Base-by-base conservation (phyloP, 2,113 vertebrate species). In the Rhineura floridana region DNA sequence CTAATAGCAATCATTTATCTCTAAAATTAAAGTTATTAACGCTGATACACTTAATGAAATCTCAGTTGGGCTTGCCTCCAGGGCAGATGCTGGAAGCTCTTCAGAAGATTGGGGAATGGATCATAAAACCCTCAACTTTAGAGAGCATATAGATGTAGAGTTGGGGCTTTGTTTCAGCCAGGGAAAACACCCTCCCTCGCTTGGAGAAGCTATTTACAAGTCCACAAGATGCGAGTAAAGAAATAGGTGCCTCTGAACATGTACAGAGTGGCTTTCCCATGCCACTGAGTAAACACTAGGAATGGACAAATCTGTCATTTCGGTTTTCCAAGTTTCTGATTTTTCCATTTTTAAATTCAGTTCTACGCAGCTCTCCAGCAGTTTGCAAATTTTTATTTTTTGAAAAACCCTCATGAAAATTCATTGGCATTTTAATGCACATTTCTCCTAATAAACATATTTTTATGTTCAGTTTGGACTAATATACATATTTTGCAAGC, bases 11-110 rank as follows among this genome's bases (percentile, higher is more conserved):
- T 67, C 76, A 86, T 86, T 86, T 86, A 87, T 87, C 76, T 87
- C 46, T 87, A 28, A 87, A 87, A 87, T 87, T 87, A 87, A 87
- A 69, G 76, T 87, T 87, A 87, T 87, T 80, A 79, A 67, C 21
- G 23, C 3, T 1, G 76, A 67, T 69, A 80, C 76, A 87, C 76
- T 80, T 86, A 86, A 86, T 86, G 78, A 86, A 86, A 78, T 78
- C 76, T 42, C 85, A 80, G 15, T 52, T 44, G 78, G n/a, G 59
- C 8, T 78, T 86, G 73, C 75, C 84, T 86, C 36, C 59, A 2
- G 59, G 75, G 73, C 55, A 78, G 59, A 86, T 55, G 62, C 62
- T 30, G 39, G 69, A 30, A 86, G n/a, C 44, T 79, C 46, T 69
- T 78, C 52, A 39, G 62, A 30, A 44, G 50, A 69, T 39, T 65